Base-by-base conservation (phyloP, 1,140 invertebrate species). In the Physella acuta region DNA sequence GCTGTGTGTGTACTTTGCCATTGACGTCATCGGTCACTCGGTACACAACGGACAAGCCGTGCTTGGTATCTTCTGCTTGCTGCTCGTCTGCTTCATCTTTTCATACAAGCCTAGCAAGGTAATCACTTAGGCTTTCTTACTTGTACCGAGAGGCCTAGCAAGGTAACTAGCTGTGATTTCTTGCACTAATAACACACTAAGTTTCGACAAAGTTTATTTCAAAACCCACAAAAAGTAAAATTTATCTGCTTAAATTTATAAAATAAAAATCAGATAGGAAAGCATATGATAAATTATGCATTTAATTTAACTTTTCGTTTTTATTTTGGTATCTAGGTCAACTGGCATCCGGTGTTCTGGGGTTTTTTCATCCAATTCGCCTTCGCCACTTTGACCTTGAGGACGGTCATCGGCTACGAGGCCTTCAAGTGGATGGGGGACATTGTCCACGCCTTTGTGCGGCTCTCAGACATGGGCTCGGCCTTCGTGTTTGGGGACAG, bases 281-380 rank as follows among this genome's bases (percentile, higher is more conserved):
- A 49, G 8, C 8, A 49, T 20, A 11, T 49, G 20, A 49, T 49
- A 49, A 49, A 49, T 49, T 49, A 8, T 8, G 8, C 39, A 49
- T 49, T 49, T 8, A 49, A 11, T 49, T 8, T 49, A 11, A 8
- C 20, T 52, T 17, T 17, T 28, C n/a, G 4, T 28, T 34, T 4
- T 59, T 52, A 36, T 33, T 0, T 68, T 70, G 17, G 16, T 36
- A 5, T 33, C 1, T 58, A 80, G 79, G 75, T 80, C 14, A 68
- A 63, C 20, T 80, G 79, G 80, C 59, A 73, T 36, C 73, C 80
- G 33, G 75, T 81, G n/a, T 28, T 76, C 17, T 90, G 89, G 78
- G 95, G 94, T 0, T 80, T 96, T 11, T 85, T 90, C 0, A 82
- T 96, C 8, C 96, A 98, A 86, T 93, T 97, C 76, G 33, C 90